Conservation (phyloP, 2,113 vertebrate species). For the Alces alces region DNA sequence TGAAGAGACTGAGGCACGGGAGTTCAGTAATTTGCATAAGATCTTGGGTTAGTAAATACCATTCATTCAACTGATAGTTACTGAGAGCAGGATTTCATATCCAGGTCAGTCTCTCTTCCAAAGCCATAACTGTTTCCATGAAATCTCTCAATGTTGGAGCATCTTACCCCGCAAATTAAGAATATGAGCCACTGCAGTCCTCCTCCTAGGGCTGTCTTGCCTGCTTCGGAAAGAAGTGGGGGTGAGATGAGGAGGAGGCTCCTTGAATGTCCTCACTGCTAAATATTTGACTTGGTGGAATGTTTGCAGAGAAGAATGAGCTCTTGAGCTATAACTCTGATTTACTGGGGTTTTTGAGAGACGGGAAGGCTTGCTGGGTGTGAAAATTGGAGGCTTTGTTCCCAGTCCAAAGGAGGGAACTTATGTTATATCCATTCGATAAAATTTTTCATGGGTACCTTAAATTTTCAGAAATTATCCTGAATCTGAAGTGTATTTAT, state of each 20-base stretch:
- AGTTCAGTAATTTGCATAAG: neutral
- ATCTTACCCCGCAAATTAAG: neutral
- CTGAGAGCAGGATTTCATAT: neutral
- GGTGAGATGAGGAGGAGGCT: neutral
- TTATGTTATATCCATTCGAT: neutral
- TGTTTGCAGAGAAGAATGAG: neutral
- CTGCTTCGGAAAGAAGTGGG: neutral
- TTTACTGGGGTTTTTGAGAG: neutral
- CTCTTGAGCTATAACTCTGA: neutral
- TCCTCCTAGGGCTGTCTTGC: neutral
- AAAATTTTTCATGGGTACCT: neutral
- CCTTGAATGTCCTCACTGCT: neutral
- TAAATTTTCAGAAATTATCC: constrained; percentile 31
- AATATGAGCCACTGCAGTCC: neutral
- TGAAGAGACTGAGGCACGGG: neutral
- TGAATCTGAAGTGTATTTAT: constrained; percentile 2
- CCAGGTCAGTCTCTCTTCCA: neutral
- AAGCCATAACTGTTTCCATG: neutral
- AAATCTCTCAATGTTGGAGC: neutral
- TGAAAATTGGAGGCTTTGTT: neutral
- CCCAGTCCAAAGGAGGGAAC: neutral
- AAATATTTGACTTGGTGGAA: neutral
- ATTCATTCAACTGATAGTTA: neutral
- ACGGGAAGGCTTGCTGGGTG: neutral
- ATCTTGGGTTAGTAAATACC: neutral